phyloP scores from a whole-genome alignment of 1,140 invertebrate species.

The Meloidogyne floridensis region DNA sequence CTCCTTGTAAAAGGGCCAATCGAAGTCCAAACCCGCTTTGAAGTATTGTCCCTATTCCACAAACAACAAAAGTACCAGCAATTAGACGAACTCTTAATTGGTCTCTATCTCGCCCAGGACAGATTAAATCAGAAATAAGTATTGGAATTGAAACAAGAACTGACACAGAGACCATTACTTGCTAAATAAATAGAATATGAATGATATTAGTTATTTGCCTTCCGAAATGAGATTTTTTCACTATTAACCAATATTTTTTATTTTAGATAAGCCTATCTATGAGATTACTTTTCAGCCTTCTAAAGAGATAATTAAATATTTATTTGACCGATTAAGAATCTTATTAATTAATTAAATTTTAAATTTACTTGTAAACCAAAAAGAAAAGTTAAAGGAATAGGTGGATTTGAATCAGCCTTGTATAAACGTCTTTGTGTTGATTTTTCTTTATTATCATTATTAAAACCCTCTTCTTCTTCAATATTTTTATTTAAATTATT shows the following conservation, averaged over 20 bases:
- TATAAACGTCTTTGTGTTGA: constrained; percentile 38
- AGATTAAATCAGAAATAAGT: constrained; percentile 52
- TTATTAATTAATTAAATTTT: too few relatives aligned
- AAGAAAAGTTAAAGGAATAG: constrained; percentile 45
- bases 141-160: constrained; percentile 51
- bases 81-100: constrained; percentile 49
- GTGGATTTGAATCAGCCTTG: constrained; percentile 54
- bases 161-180: constrained; percentile 57
- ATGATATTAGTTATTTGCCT: too few relatives aligned
- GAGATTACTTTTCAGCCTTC: too few relatives aligned
- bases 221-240: too few relatives aligned
- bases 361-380: constrained; percentile 54
- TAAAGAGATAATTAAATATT: too few relatives aligned
- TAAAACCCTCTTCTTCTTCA: background rate
- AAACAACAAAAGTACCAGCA: constrained; percentile 60
- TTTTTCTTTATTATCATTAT: background rate
- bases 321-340: too few relatives aligned
- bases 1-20: constrained; percentile 59
- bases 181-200: constrained; percentile 34
- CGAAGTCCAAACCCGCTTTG: constrained; percentile 61
- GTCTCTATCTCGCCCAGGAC: constrained; percentile 51
- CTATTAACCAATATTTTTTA: too few relatives aligned
- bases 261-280: too few relatives aligned
- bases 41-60: constrained; percentile 58
- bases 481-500: background rate